phyloP scores from a whole-genome alignment of 2,113 vertebrate species.

The Electrona antarctica region DNA sequence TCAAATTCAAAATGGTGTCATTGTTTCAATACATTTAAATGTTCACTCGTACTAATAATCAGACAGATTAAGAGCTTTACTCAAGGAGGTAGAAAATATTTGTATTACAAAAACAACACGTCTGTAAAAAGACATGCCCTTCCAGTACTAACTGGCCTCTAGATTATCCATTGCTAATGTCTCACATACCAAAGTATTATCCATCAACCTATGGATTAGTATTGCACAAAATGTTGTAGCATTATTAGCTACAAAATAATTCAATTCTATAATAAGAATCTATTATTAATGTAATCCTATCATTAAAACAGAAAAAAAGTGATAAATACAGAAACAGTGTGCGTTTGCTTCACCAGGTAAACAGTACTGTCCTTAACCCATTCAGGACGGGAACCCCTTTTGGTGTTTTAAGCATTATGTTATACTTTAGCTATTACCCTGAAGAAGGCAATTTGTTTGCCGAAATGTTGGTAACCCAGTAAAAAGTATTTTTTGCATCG shows the following conservation, averaged over 20 bases:
- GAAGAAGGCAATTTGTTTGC: too few species aligned
- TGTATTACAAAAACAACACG: slow-evolving; percentile 14
- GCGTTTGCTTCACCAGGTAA: slow-evolving; percentile 6
- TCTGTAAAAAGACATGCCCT: neutral
- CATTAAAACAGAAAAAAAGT: neutral
- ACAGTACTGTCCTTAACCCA: too few species aligned
- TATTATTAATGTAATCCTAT: too few species aligned
- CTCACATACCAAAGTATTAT: slow-evolving; percentile 13
- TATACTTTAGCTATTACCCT: too few species aligned
- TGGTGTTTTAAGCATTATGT: too few species aligned
- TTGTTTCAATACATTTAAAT: slow-evolving; percentile 16
- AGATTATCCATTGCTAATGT: neutral
- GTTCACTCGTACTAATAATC: neutral
- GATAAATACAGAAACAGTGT: neutral
- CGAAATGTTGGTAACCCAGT: too few species aligned
- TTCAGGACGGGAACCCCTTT: too few species aligned
- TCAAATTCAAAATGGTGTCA: slow-evolving; percentile 17
- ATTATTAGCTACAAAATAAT: neutral
- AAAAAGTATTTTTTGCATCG: too few species aligned
- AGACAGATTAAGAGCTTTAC: slow-evolving; percentile 14
- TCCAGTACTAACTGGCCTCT: neutral
- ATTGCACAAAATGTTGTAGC: slow-evolving; percentile 11
- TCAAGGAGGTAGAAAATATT: slow-evolving; percentile 50
- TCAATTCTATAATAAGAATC: slow-evolving; percentile 13
- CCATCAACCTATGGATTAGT: slow-evolving; percentile 19